Base-by-base conservation (phyloP, 1,140 invertebrate species). In the Dreissena polymorpha region DNA sequence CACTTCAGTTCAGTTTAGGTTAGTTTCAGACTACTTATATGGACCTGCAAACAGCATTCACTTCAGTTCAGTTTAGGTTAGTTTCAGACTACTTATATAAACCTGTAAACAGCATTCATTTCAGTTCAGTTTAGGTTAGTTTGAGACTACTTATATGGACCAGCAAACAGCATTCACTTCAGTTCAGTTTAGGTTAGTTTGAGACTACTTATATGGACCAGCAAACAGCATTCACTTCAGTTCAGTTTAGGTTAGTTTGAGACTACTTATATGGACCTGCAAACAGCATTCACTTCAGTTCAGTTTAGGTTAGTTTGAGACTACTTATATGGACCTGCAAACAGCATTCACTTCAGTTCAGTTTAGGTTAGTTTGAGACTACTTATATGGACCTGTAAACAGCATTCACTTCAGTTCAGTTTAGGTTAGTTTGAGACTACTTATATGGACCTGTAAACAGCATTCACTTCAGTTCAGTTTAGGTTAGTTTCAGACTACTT, bases 381-480 rank as follows among this genome's bases (percentile, higher is more conserved):
- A n/a, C n/a, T n/a, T n/a, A n/a, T n/a, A n/a, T n/a, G n/a, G 5
- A 98, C 96, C 96, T 96, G 89, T 7, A 92, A 89, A 82, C 73
- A 39, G 65, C 18, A 69, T 39, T 39, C 39, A 39, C 3, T 39
- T 39, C 3, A 8, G 39, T 39, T 39, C 2, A 63, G 60, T n/a
- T 39, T 39, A 39, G 39, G 8, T 2, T 5, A 2, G 39, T 5
- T n/a, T n/a, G n/a, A n/a, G n/a, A n/a, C n/a, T n/a, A n/a, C n/a
- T n/a, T n/a, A n/a, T n/a, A n/a, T n/a, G n/a, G 5, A 98, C 96
- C 96, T 96, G 89, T 7, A 92, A 89, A 82, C 73, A 39, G 65
- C 18, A 69, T 39, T 39, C 39, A 39, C 3, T 39, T 39, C 3
- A 8, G 39, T 39, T 39, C 2, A 63, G 60, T n/a, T 39, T 39